A percentile compares a stretch with the other conserved stretches of the same genome.
Conservation (phyloP, 1,140 invertebrate genomes). For the Pachypsylla venusta region DNA sequence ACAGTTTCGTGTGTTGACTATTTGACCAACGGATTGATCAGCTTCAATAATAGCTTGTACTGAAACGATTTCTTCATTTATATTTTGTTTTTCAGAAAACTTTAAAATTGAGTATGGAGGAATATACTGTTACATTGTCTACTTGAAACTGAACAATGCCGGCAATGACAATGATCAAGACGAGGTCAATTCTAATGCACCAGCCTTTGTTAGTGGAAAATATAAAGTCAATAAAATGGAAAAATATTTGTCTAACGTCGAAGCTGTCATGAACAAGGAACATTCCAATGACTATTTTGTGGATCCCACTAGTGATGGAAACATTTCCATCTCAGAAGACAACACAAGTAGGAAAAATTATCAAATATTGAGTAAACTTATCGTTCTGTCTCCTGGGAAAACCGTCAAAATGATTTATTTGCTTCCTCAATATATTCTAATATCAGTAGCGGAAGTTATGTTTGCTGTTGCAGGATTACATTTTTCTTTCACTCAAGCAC, state of each 20-base stretch:
- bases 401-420: conserved; percentile 38
- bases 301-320: too few relatives aligned
- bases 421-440: conserved; percentile 44
- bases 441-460: conserved; percentile 44
- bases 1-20: too few relatives aligned
- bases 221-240: background rate
- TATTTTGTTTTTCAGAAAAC: background rate
- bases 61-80: too few relatives aligned
- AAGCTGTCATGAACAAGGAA: too few relatives aligned
- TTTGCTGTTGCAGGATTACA: conserved; percentile 41
- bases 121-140: background rate
- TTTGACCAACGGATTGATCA: too few relatives aligned
- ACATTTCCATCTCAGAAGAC: too few relatives aligned
- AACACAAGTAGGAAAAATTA: background rate
- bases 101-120: background rate
- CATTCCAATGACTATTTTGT: too few relatives aligned
- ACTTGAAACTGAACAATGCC: background rate
- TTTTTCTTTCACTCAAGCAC: conserved; percentile 6
- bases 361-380: conserved; percentile 16
- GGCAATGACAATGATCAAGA: too few relatives aligned
- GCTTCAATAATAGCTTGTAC: too few relatives aligned
- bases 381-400: conserved; percentile 28
- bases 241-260: too few relatives aligned
- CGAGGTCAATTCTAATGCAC: background rate
- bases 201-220: background rate